Evolutionary conservation across 1,140 invertebrate genomes (phyloP).

Genomic region (Camponotus floridanus): DNA sequence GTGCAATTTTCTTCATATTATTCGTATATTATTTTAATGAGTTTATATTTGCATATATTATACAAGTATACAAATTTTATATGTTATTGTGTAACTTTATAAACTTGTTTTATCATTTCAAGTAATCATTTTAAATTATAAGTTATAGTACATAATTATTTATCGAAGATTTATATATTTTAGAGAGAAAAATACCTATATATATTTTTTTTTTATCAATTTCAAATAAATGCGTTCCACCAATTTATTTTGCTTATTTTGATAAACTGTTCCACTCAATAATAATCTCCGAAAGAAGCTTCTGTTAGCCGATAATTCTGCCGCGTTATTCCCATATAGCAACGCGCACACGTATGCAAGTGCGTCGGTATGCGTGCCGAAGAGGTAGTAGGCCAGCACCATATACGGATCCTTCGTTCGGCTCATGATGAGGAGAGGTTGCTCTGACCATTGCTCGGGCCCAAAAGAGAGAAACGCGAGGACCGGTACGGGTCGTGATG

Average conservation of each 20-base stretch:
- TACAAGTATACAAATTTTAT: no score
- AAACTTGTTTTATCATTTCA: not conserved
- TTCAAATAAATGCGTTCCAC: not conserved
- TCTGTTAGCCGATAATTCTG: not conserved
- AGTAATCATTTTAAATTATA: not conserved
- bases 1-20: not conserved
- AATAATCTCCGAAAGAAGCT: slow-evolving; percentile 18
- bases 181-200: not conserved
- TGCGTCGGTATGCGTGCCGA: slow-evolving; percentile 22
- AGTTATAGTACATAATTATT: not conserved
- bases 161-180: not conserved
- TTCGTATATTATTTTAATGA: not conserved
- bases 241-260: not conserved
- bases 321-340: slow-evolving; percentile 25
- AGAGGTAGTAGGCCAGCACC: slow-evolving; percentile 76
- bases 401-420: slow-evolving; percentile 77
- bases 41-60: no score
- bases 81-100: not conserved
- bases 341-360: slow-evolving; percentile 20
- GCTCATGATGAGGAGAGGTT: slow-evolving; percentile 40
- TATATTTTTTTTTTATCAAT: not conserved
- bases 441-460: slow-evolving; percentile 65
- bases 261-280: not conserved
- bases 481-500: slow-evolving; percentile 51
- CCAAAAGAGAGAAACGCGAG: slow-evolving; percentile 58